Evolutionary conservation across 53 echinoderm and acorn worm species (phyloP).

Genomic region (Luidia sarsii): DNA sequence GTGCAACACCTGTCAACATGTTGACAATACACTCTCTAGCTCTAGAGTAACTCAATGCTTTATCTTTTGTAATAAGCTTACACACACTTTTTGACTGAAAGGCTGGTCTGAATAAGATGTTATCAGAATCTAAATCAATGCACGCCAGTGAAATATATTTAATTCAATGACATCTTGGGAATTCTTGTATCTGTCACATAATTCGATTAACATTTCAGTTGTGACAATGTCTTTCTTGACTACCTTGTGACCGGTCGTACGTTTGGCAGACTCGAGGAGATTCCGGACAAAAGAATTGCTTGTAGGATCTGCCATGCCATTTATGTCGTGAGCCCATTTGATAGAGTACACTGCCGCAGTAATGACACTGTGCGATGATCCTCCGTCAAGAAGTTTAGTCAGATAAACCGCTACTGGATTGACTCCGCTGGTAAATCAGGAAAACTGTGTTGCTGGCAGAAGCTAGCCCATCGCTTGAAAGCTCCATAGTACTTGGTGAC

Average conservation of each 20-base stretch:
- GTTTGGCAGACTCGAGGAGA: conserved; percentile 14
- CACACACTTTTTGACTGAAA: background rate
- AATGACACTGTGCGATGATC: conserved; percentile 4
- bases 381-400: background rate
- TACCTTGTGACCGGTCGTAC: conserved; percentile 4
- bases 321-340: conserved; percentile 34
- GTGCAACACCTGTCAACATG: background rate
- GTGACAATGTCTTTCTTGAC: conserved; percentile 25
- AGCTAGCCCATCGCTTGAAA: conserved; percentile 22
- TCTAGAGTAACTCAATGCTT: background rate
- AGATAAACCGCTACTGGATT: conserved; percentile 21
- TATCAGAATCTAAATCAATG: no score
- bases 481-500: conserved; percentile 28
- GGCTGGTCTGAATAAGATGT: no score
- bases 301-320: background rate
- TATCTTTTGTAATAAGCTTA: conserved; percentile 9
- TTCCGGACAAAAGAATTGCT: conserved; percentile 18
- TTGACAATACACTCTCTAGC: background rate
- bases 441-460: conserved; percentile 2
- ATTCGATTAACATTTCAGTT: background rate
- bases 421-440: conserved; percentile 13
- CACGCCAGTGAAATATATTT: background rate
- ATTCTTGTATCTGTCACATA: conserved; percentile 3
- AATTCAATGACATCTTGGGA: conserved; percentile 5
- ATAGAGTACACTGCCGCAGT: conserved; percentile 31